These are phyloP conservation scores for Hypercompe scribonia DNA, from an alignment of 2,888 invertebrate species.

Conservation along the genomic window DNA sequence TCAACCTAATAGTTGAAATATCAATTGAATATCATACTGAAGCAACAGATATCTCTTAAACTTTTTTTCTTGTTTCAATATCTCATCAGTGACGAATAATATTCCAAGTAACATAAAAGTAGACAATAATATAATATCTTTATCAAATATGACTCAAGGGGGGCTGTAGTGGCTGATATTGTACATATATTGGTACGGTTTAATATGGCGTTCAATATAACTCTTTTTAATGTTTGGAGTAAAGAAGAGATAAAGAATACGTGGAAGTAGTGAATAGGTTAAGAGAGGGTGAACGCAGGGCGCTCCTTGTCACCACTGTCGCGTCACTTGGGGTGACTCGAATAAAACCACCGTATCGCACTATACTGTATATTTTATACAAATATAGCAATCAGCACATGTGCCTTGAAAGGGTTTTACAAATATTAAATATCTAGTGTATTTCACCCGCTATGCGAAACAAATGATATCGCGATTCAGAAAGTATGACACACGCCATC, in stretches of 20 bases:
- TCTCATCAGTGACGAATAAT: too few relatives aligned
- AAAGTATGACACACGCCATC: too few relatives aligned
- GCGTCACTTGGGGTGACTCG: too few relatives aligned
- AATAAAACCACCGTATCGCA: too few relatives aligned
- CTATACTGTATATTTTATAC: too few relatives aligned
- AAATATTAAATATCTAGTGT: too few relatives aligned
- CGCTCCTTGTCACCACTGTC: too few relatives aligned
- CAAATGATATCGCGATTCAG: too few relatives aligned
- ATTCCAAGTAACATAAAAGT: background rate
- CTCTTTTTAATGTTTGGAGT: background rate
- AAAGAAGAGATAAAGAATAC: background rate
- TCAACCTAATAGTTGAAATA: background rate
- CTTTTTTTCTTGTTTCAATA: background rate
- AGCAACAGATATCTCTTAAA: background rate
- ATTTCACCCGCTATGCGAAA: too few relatives aligned
- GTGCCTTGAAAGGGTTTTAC: too few relatives aligned
- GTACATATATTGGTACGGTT: background rate
- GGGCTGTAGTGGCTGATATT: background rate
- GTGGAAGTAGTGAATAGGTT: background rate
- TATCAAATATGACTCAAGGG: background rate
- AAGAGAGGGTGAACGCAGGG: too few relatives aligned
- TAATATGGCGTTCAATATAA: background rate
- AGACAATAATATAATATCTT: background rate
- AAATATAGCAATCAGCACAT: too few relatives aligned
- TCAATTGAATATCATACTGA: background rate